These are phyloP conservation scores for Clarias gariepinus DNA, from an alignment of 2,113 vertebrate species.

Conservation along the genomic window DNA sequence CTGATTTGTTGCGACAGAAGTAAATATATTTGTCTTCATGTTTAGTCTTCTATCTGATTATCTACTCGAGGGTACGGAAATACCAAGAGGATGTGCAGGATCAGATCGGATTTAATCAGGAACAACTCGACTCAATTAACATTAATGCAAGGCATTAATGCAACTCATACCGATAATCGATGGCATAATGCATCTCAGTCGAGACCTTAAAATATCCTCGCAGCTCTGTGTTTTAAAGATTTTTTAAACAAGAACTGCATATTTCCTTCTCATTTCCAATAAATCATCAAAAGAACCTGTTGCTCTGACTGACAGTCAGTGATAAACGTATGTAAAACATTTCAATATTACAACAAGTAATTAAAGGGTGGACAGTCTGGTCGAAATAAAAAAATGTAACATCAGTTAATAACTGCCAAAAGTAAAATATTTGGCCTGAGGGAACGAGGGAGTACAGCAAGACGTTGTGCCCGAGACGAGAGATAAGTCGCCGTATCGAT, in stretches of 20 bases:
- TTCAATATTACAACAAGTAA: background rate
- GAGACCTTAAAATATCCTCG: background rate
- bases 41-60: constrained; percentile 66
- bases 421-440: background rate
- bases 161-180: background rate
- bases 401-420: background rate
- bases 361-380: background rate
- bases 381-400: background rate
- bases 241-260: background rate
- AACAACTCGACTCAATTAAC: background rate
- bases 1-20: constrained; percentile 61
- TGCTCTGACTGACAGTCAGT: background rate
- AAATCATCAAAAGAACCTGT: background rate
- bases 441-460: background rate
- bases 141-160: constrained; percentile 8
- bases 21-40: constrained; percentile 48
- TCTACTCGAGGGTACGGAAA: constrained; percentile 49
- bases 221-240: no score
- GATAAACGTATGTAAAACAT: background rate
- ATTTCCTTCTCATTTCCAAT: background rate
- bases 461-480: background rate
- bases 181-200: background rate
- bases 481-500: background rate
- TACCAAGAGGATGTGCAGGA: constrained; percentile 13
- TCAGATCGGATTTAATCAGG: constrained; percentile 31